Evolutionary conservation across 2,888 invertebrate genomes (phyloP).

Genomic region (Halictus quadricinctus): DNA sequence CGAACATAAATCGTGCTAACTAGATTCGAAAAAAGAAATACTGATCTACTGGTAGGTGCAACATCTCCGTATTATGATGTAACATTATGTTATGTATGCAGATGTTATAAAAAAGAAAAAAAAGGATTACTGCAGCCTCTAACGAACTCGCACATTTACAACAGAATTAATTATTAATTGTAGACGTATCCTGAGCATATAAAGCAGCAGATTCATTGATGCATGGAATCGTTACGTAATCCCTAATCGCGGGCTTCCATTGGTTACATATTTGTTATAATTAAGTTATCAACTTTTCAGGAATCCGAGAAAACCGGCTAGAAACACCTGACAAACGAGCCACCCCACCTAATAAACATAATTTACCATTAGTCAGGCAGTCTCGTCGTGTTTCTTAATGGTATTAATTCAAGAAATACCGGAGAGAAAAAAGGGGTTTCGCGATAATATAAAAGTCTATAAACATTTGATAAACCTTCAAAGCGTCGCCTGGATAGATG

Average conservation of each 20-base stretch:
- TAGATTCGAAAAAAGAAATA: neutral
- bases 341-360: constrained; percentile 5
- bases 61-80: neutral
- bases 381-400: neutral
- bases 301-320: neutral
- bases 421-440: neutral
- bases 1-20: neutral
- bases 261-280: neutral
- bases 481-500: no score
- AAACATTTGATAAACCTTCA: neutral
- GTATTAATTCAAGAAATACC: neutral
- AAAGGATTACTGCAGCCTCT: neutral
- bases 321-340: neutral
- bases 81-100: neutral
- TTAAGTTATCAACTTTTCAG: neutral
- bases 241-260: neutral
- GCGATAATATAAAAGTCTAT: neutral
- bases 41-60: neutral
- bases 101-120: neutral
- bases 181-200: neutral
- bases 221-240: neutral
- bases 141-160: neutral
- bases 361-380: neutral
- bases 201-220: neutral
- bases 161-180: neutral